Conservation (phyloP, 53 echinoderm and acorn worm genomes). For the Echinometra lucunter region DNA sequence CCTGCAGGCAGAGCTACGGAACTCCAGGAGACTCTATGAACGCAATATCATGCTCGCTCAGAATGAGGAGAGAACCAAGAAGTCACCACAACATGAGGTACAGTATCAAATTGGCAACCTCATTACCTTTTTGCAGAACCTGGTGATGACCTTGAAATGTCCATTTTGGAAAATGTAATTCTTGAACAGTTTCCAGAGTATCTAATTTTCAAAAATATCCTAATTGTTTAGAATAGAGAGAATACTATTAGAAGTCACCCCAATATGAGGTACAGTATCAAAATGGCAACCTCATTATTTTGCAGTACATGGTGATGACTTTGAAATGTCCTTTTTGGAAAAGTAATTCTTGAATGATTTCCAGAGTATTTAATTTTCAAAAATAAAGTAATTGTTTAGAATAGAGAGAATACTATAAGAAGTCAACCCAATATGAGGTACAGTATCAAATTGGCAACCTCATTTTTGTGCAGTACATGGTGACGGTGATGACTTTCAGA, state of each 20-base stretch:
- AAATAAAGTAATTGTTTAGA: slow-evolving; percentile 81
- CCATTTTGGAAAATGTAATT: too few relatives aligned
- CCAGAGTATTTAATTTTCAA: too few relatives aligned
- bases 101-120: neutral
- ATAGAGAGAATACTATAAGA: slow-evolving; percentile 71
- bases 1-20: slow-evolving; percentile 90
- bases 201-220: too few relatives aligned
- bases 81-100: slow-evolving; percentile 70
- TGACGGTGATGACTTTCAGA: too few relatives aligned
- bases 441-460: neutral
- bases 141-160: too few relatives aligned
- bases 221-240: slow-evolving; percentile 78
- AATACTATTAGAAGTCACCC: slow-evolving; percentile 65
- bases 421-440: slow-evolving; percentile 69
- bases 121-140: neutral
- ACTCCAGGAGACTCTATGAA: slow-evolving; percentile 86
- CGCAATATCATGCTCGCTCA: slow-evolving; percentile 85
- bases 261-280: slow-evolving; percentile 55
- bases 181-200: too few relatives aligned
- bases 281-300: neutral
- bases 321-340: too few relatives aligned
- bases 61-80: slow-evolving; percentile 74
- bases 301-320: neutral
- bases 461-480: neutral
- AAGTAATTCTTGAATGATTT: too few relatives aligned